Base-by-base conservation (phyloP, 2,113 vertebrate species). In the Pleuronectes platessa region DNA sequence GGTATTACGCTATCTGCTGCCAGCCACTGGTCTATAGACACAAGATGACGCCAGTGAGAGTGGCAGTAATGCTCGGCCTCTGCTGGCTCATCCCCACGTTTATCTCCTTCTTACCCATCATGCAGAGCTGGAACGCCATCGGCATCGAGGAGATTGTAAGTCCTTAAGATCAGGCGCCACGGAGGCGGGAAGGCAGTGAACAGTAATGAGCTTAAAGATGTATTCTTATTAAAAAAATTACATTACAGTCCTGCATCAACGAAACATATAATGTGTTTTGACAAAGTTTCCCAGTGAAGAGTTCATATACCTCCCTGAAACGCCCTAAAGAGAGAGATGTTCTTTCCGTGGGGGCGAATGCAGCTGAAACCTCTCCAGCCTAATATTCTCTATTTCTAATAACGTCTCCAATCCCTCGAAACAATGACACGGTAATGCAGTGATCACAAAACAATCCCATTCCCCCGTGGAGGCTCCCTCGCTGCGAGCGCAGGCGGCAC, bases 1-100 rank as follows among this genome's bases (percentile, higher is more conserved):
- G 95, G 86, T 95, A 94, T 75, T 95, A 95, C 37, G 95, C 95
- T 21, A 95, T 95, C 78, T 95, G 95, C 89, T 95, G 94, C 84
- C 94, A 95, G 88, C 95, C 95, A 0, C 88, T 95, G 85, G 94
- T 95, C 51, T 95, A 95, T 89, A 92, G 93, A 86, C 93, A 94
- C 88, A 95, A 94, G 90, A 95, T 95, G 95, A 95, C 94, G 9
- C 93, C 93, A 0, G 56, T 93, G 31, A 85, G 94, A 79, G 95
- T 95, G 55, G 92, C 93, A 10, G 78, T 90, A 66, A 95, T 95
- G 95, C 90, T 95, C 73, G 85, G 93, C 2, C 94, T 94, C 45
- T 95, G 95, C 81, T 95, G 95, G 95, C 72, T 95, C 70, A 95
- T 94, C 71, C 93, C 95, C 59, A 91, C 84, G 5, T 93, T 95